phyloP scores from a whole-genome alignment of 2,113 vertebrate genomes.

The Turnix velox region DNA sequence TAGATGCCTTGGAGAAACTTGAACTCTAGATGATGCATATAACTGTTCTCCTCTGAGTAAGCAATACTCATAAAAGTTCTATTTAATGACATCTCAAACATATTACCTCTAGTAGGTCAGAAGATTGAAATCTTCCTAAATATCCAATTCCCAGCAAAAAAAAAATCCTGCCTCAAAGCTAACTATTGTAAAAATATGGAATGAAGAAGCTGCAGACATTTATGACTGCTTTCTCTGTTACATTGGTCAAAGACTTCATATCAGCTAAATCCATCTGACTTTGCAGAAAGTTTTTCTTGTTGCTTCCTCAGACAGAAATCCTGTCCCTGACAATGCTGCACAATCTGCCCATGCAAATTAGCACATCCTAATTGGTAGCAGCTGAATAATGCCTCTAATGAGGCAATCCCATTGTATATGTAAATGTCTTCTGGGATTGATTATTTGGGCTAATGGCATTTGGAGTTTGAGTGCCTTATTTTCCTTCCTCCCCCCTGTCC shows the following conservation, averaged over 20 bases:
- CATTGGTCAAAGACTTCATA: not conserved
- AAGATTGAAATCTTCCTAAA: conserved; percentile 23
- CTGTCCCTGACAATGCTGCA: not conserved
- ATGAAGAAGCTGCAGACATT: not conserved
- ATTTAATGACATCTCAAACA: not conserved
- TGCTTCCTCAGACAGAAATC: not conserved
- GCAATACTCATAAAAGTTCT: not conserved
- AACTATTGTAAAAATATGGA: not conserved
- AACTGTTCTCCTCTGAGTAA: not conserved
- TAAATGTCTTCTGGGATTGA: not conserved
- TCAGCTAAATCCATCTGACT: not conserved
- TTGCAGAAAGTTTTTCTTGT: not conserved
- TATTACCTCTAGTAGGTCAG: not conserved
- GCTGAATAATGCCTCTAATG: not conserved
- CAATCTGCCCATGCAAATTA: not conserved
- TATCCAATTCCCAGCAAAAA: not conserved
- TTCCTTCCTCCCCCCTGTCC: not conserved
- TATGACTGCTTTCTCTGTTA: not conserved
- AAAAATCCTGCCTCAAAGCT: not conserved
- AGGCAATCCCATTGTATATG: not conserved
- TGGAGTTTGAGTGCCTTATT: not conserved
- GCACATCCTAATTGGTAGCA: not conserved
- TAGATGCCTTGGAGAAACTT: not conserved
- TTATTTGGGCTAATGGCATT: not conserved
- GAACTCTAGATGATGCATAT: not conserved